Base-by-base conservation (phyloP, 2,797 vertebrate genomes). In the Sphaeramia orbicularis region DNA sequence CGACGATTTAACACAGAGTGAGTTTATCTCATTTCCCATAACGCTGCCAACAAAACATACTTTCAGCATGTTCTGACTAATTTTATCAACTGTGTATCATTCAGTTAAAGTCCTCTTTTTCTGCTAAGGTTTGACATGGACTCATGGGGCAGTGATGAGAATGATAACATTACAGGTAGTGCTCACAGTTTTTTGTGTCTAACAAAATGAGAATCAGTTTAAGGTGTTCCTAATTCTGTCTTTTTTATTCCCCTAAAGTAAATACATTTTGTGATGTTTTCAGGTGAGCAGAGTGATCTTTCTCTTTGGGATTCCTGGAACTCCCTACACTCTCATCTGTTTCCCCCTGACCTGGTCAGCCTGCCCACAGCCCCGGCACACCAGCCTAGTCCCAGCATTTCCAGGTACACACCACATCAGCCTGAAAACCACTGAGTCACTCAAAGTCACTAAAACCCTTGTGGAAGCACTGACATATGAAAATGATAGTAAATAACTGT, bases 1-100 rank as follows among this genome's bases (percentile, higher is more conserved):
- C 94, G 96, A 1, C 85, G 97, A 40, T 91, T 92, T 78, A 94
- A 95, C 73, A 86, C 81, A 1, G 94, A 94, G 94, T 95, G 79
- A 86, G 93, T 81, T 61, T 0, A 36, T 40, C 38, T 36, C 27
- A 35, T 6, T 10, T 2, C 10, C 16, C 18, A 7, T 14, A 4
- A 16, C 4, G 8, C 21, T 15, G 1, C 21, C 1, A 2, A 15
- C 27, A 44, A 1, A 1, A 14, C 1, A 24, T 14, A 1, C 15
- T 16, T 47, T 36, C n/a, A 45, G 4, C 21, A 40, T 47, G 42
- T 37, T 55, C 4, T 4, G n/a, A 10, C 4, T 60, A 0, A 24
- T 13, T 13, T 53, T 7, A n/a, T 9, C 10, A 7, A 6, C 18
- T 12, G 37, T 4, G 7, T 44, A 32, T 47, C 9, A 16, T 44